These are phyloP conservation scores for Cosmorhoe ocellata DNA, from an alignment of 2,888 invertebrate species.

Conservation along the genomic window DNA sequence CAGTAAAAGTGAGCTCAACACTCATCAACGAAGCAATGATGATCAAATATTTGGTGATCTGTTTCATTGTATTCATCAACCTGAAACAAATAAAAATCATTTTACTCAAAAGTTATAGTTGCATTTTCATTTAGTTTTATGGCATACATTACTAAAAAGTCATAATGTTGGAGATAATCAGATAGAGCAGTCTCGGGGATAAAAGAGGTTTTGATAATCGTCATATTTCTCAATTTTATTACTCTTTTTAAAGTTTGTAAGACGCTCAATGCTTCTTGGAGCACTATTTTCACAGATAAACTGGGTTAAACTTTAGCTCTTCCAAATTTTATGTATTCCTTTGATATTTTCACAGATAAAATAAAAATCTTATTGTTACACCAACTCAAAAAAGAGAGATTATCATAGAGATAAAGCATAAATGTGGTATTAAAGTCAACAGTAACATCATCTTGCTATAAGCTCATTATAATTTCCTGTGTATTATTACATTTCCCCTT, in stretches of 20 bases:
- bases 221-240: constrained; percentile 35
- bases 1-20: constrained; percentile 64
- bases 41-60: constrained; percentile 63
- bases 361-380: too few relatives aligned
- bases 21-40: constrained; percentile 71
- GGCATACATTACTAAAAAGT: too few relatives aligned
- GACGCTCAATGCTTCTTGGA: constrained; percentile 22
- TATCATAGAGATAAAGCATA: too few relatives aligned
- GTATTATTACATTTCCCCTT: constrained; percentile 34
- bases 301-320: constrained; percentile 15
- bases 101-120: too few relatives aligned
- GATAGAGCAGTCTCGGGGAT: too few relatives aligned
- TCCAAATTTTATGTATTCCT: constrained; percentile 8
- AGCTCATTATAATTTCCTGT: too few relatives aligned
- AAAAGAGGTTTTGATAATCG: constrained; percentile 30
- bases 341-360: too few relatives aligned
- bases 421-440: too few relatives aligned
- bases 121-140: too few relatives aligned
- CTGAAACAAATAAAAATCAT: constrained; percentile 34
- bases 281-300: constrained; percentile 23
- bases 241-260: constrained; percentile 31
- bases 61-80: constrained; percentile 54
- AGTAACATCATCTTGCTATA: too few relatives aligned
- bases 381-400: too few relatives aligned
- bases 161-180: too few relatives aligned